Base-by-base conservation (phyloP, 37 sponge, comb jelly and placozoan species). In the Theonella swinhoei region DNA sequence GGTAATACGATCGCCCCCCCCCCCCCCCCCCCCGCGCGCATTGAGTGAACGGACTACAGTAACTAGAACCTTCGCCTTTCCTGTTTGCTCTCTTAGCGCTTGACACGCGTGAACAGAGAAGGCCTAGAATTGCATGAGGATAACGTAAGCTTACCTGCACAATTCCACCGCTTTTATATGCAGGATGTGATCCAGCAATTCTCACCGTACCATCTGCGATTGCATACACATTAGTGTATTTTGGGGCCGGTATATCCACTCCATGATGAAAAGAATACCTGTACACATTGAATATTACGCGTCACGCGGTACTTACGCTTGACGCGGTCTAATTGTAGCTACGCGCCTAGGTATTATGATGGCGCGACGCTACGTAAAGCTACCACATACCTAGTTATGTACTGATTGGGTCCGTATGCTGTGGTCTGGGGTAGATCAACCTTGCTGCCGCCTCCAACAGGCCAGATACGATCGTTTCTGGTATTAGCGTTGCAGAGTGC, bases 201-300 rank as follows among this genome's bases (percentile, higher is more conserved):
- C 32, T 26, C 30, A 75, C 76, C 26, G 7, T 28, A 26, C 76
- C 76, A 75, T 54, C 59, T 19, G 39, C 76, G 14, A 75, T 58
- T 22, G 76, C 76, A 75, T 58, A 9, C 3, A 75, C 61, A 30
- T 41, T 41, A 14, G 76, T 75, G 29, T 43, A 23, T 4, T 20
- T 29, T 58, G 76, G 31, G 7, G 33, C 4, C 3, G 61, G 76
- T 24, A 75, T 75, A 14, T 75, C 76, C 4, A 75, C 76, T 0
- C 76, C 76, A 59, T 61, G 59, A 26, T 75, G 76, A 26, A 75
- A 75, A 28, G 47, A 41, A 59, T 75, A 75, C 22, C 76, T 75
- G 31, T 28, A 74, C 30, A 47, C 54, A 47, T 47, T 47, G 14
- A 47, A 47, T 47, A 47, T 17, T 47, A 47, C 54, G 54, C 14